Conservation (phyloP, 2,113 vertebrate genomes). For the Nothoprocta perdicaria region DNA sequence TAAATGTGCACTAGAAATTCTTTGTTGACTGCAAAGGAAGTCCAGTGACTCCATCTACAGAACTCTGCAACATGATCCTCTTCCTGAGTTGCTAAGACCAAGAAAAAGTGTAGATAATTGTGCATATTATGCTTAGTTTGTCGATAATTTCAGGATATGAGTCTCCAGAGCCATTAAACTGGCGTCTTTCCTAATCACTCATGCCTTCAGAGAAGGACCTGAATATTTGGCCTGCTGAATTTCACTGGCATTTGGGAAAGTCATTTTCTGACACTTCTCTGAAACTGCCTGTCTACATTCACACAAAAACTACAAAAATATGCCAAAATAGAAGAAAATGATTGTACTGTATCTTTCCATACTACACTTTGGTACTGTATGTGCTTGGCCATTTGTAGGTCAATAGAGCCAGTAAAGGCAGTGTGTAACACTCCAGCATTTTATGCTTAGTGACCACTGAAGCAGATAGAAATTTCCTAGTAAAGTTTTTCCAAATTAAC, state of each 20-base stretch:
- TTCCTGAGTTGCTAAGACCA: not conserved
- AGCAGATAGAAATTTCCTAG: slow-evolving; percentile 10
- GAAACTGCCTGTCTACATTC: not conserved
- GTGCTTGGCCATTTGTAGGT: not conserved
- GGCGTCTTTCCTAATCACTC: not conserved
- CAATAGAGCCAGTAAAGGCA: not conserved
- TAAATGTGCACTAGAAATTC: not conserved
- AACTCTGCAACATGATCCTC: not conserved
- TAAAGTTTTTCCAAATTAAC: slow-evolving; percentile 9
- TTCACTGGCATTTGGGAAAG: not conserved
- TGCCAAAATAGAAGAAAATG: not conserved
- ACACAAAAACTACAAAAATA: not conserved
- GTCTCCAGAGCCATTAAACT: not conserved
- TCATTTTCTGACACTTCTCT: not conserved
- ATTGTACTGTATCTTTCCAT: not conserved
- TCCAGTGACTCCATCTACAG: not conserved
- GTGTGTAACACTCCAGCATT: not conserved
- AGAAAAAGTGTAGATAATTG: not conserved
- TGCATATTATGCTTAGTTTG: not conserved
- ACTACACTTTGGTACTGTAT: not conserved
- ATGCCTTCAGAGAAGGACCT: not conserved
- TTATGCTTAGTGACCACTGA: not conserved
- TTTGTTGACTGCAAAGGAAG: fast-evolving
- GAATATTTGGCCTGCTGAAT: not conserved
- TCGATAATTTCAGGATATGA: not conserved